Evolutionary conservation across 2,888 invertebrate genomes (phyloP).

Genomic region (Dicyrtomina minuta): DNA sequence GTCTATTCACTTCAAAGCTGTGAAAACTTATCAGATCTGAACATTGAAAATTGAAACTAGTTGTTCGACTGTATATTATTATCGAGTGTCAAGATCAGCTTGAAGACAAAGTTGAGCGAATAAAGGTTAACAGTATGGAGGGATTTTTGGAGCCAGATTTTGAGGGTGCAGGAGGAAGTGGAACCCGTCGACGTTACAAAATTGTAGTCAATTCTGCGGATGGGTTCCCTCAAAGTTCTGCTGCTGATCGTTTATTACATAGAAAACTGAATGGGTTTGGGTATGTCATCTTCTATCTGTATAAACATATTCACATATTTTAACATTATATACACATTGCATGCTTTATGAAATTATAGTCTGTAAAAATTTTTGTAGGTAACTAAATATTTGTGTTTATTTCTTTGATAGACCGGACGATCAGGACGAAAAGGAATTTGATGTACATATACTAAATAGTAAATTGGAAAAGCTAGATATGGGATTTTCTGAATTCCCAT

Average conservation of each 20-base stretch:
- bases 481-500: conserved; percentile 41
- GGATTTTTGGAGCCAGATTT: conserved; percentile 12
- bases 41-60: too few species aligned
- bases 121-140: too few species aligned
- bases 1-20: too few species aligned
- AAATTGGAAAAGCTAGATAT: conserved; percentile 43
- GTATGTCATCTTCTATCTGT: conserved; percentile 3
- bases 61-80: too few species aligned
- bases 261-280: conserved; percentile 19
- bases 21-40: too few species aligned
- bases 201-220: conserved; percentile 42
- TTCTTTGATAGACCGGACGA: conserved; percentile 20
- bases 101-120: too few species aligned
- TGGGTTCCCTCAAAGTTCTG: conserved; percentile 32
- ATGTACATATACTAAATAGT: conserved; percentile 12
- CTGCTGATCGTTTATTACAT: conserved; percentile 12
- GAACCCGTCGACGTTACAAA: conserved; percentile 38
- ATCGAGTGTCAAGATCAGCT: too few species aligned
- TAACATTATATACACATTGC: neutral
- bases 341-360: neutral
- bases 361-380: neutral
- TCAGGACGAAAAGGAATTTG: conserved; percentile 21
- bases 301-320: neutral
- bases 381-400: conserved; percentile 12
- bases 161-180: conserved; percentile 13